Evolutionary conservation across 2,797 vertebrate species (phyloP).

Genomic region (Margarornis squamiger): DNA sequence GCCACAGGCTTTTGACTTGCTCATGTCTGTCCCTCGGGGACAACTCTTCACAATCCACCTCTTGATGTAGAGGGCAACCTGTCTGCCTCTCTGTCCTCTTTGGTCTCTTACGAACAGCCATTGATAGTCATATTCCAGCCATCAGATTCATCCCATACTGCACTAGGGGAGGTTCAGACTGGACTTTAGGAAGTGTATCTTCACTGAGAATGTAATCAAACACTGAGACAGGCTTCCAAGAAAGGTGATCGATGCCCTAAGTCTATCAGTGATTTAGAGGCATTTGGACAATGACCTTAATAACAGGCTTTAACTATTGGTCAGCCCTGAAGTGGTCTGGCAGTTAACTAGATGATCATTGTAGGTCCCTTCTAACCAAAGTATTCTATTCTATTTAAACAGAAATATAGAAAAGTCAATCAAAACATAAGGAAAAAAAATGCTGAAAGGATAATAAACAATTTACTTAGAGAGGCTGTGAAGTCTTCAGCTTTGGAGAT

Average conservation of each 20-base stretch:
- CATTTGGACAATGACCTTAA: not conserved
- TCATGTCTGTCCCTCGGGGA: not conserved
- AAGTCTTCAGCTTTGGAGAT: not conserved
- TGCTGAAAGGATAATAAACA: not conserved
- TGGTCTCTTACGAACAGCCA: not conserved
- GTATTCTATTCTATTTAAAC: not conserved
- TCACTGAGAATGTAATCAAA: not conserved
- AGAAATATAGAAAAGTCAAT: not conserved
- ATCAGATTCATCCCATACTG: not conserved
- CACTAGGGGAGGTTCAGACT: not conserved
- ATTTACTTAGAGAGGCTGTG: not conserved
- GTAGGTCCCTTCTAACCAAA: not conserved
- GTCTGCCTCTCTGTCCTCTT: not conserved
- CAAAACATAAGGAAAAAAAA: not conserved
- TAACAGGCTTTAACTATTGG: not conserved
- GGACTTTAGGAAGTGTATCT: not conserved
- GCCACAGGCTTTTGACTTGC: not conserved
- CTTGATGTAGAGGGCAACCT: not conserved
- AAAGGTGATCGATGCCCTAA: not conserved
- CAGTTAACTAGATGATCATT: not conserved
- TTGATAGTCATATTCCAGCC: not conserved
- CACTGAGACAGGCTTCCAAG: not conserved
- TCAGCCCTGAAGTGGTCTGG: not conserved
- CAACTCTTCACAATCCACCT: not conserved
- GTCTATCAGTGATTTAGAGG: not conserved